These are phyloP conservation scores for Acanthococcus lagerstroemiae DNA, from an alignment of 2,888 invertebrate genomes.

Conservation along the genomic window DNA sequence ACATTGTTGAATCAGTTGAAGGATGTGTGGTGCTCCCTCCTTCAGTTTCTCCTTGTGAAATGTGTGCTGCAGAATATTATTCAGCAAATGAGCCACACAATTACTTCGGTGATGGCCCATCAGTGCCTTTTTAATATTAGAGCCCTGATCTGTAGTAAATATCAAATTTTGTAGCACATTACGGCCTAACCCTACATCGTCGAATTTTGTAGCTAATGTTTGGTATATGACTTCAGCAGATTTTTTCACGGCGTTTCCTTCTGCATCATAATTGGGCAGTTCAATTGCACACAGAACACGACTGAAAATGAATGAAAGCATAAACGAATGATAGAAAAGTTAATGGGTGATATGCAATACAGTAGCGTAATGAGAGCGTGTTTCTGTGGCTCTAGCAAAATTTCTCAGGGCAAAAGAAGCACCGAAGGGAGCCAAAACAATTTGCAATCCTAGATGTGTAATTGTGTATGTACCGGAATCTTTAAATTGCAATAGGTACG, in stretches of 20 bases:
- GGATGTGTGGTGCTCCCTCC: neutral
- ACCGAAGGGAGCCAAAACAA: no score
- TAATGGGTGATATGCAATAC: no score
- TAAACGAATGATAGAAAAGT: neutral
- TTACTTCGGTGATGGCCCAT: neutral
- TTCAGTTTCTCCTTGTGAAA: neutral
- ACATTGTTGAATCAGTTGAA: neutral
- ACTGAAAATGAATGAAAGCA: neutral
- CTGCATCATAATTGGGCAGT: neutral
- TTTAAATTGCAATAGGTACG: no score
- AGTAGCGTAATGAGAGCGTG: no score
- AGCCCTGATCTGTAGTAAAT: neutral
- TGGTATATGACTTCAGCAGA: neutral
- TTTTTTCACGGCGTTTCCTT: conserved; percentile 1
- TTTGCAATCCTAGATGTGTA: no score
- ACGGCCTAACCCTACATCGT: neutral
- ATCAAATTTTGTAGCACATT: neutral
- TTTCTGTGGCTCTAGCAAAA: no score
- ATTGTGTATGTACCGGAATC: no score
- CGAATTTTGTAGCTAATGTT: neutral
- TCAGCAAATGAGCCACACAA: conserved; percentile 1
- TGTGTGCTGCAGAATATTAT: neutral
- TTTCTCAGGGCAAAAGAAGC: no score
- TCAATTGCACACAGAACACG: neutral
- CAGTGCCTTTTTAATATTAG: neutral